Conservation (phyloP, 2,888 invertebrate genomes). For the Eristalis tenax region DNA sequence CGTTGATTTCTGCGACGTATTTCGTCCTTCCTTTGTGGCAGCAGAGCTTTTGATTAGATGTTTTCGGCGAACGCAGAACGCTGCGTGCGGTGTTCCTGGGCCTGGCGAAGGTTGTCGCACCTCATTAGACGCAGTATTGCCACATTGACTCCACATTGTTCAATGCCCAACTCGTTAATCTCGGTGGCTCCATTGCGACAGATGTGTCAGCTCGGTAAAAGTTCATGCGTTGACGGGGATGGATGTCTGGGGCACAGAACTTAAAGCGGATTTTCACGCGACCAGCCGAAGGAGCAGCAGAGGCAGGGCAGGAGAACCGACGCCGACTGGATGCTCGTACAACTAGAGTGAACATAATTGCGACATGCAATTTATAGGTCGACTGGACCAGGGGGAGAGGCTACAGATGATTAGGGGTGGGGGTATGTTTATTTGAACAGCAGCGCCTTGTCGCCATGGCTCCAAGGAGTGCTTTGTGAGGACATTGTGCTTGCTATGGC, state of each 20-base stretch:
- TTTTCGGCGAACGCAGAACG: not conserved
- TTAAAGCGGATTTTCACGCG: not conserved
- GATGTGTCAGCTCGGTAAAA: not conserved
- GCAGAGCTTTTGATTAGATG: slow-evolving; percentile 19
- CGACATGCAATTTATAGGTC: slow-evolving; percentile 55
- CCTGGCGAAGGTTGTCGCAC: slow-evolving; percentile 27
- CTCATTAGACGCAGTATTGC: slow-evolving; percentile 57
- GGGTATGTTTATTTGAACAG: slow-evolving; percentile 11
- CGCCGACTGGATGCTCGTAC: not conserved
- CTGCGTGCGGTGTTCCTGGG: not conserved
- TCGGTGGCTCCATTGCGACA: not conserved
- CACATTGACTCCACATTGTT: slow-evolving; percentile 46
- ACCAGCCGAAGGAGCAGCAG: not conserved
- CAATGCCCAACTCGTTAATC: slow-evolving; percentile 36
- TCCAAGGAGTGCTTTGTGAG: slow-evolving; percentile 11
- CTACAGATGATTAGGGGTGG: slow-evolving; percentile 1
- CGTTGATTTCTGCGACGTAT: slow-evolving; percentile 27
- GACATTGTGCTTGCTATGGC: slow-evolving; percentile 1
- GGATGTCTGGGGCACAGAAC: not conserved
- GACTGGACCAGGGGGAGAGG: slow-evolving; percentile 13
- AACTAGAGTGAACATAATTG: slow-evolving; percentile 32
- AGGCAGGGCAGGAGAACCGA: not conserved
- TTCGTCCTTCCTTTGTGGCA: slow-evolving; percentile 4
- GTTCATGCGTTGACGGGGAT: slow-evolving; percentile 10
- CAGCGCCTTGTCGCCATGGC: slow-evolving; percentile 8